phyloP scores from a whole-genome alignment of 1,140 invertebrate species.

The Epicauta chinensis region DNA sequence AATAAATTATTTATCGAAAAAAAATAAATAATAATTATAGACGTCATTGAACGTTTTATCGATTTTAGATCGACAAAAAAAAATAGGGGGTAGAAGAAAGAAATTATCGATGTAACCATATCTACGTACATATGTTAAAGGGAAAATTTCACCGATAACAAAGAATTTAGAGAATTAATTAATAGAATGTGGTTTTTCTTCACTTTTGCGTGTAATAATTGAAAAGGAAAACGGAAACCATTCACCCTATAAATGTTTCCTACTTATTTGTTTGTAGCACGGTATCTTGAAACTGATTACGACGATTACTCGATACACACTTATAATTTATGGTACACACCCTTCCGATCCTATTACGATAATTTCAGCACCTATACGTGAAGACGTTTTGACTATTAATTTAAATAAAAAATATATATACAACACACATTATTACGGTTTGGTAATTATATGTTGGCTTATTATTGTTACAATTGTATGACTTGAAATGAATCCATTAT shows the following conservation, averaged over 20 bases:
- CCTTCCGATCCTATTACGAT: constrained; percentile 39
- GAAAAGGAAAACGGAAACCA: constrained; percentile 9
- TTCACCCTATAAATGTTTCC: constrained; percentile 14
- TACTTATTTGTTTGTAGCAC: not conserved
- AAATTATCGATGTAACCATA: constrained; percentile 2
- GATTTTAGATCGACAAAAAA: not conserved
- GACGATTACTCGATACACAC: constrained; percentile 28
- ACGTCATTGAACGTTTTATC: constrained; percentile 4
- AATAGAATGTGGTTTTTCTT: no score
- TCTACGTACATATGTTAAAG: not conserved
- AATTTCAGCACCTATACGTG: constrained; percentile 36
- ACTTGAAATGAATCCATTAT: no score
- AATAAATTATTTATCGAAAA: not conserved
- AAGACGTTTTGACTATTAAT: no score
- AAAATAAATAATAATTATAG: constrained; percentile 9
- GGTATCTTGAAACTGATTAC: constrained; percentile 12
- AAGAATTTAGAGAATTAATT: not conserved
- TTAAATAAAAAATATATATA: no score
- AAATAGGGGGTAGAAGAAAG: not conserved
- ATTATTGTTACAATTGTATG: no score
- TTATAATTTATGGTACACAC: constrained; percentile 35
- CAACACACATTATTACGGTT: no score
- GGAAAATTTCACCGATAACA: constrained; percentile 1
- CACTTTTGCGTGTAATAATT: not conserved
- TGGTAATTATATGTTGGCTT: no score